phyloP scores from a whole-genome alignment of 2,888 invertebrate genomes.

The Apamea sordens region DNA sequence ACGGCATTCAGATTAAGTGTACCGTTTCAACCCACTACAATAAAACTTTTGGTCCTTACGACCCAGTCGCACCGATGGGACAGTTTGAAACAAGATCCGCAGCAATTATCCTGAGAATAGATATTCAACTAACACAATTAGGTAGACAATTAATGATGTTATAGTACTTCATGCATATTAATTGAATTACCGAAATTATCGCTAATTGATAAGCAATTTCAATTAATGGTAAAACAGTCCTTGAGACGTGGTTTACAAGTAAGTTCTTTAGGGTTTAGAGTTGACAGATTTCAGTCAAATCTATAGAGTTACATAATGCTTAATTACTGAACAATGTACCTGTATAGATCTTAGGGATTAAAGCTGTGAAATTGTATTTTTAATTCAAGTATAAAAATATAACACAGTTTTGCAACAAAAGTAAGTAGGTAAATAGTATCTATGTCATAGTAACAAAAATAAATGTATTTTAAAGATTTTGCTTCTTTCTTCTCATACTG shows the following conservation, averaged over 20 bases:
- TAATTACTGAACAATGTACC: neutral
- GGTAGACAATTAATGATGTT: conserved; percentile 24
- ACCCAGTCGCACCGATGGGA: conserved; percentile 16
- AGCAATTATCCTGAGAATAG: conserved; percentile 37
- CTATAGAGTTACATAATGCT: neutral
- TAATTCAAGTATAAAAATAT: neutral
- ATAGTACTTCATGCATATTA: conserved; percentile 37
- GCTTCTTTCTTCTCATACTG: neutral
- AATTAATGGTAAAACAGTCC: conserved; percentile 27
- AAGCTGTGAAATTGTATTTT: neutral
- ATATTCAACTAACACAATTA: conserved; percentile 41
- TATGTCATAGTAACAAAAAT: neutral
- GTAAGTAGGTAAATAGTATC: neutral
- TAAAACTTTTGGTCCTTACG: conserved; percentile 8
- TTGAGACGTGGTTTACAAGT: conserved; percentile 2
- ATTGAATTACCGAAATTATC: conserved; percentile 43
- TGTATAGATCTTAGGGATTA: neutral
- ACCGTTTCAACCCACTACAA: conserved; percentile 13
- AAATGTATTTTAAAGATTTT: neutral
- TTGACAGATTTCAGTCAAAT: neutral
- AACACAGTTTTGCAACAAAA: neutral
- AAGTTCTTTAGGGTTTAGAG: neutral
- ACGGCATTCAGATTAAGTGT: neutral
- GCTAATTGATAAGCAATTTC: conserved; percentile 38
- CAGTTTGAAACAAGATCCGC: conserved; percentile 14